phyloP scores from a whole-genome alignment of 2,888 invertebrate species.

The Notodonta dromedarius region DNA sequence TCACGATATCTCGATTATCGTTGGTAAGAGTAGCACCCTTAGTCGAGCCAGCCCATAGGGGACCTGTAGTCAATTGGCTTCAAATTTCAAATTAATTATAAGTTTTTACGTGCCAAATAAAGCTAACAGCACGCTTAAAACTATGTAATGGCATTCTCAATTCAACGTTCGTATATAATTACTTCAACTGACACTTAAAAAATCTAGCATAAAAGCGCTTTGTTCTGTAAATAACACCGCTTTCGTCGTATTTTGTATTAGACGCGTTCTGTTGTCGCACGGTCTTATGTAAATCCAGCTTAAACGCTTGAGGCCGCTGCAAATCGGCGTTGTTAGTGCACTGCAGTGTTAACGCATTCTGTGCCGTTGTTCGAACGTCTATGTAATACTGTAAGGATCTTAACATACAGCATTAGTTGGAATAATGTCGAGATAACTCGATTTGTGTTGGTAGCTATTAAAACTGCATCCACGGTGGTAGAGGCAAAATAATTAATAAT shows the following conservation, averaged over 20 bases:
- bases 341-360: conserved; percentile 22
- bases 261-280: conserved; percentile 4
- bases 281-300: conserved; percentile 35
- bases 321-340: conserved; percentile 37
- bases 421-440: not conserved
- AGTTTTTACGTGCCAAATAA: no score
- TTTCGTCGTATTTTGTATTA: conserved; percentile 3
- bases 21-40: no score
- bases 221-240: conserved; percentile 1
- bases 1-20: no score
- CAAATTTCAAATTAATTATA: no score
- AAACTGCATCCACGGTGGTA: no score
- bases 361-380: conserved; percentile 13
- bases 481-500: no score
- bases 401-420: not conserved
- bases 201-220: conserved; percentile 1
- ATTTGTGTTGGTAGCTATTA: no score
- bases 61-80: no score
- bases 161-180: not conserved
- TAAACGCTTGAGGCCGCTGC: conserved; percentile 18
- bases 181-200: not conserved
- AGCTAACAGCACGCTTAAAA: no score
- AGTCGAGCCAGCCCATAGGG: no score
- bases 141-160: not conserved
- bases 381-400: not conserved